Percentiles rank a stretch among this genome's conserved stretches.
Conservation (phyloP, 2,113 vertebrate species). For the Grammomys surdaster region DNA sequence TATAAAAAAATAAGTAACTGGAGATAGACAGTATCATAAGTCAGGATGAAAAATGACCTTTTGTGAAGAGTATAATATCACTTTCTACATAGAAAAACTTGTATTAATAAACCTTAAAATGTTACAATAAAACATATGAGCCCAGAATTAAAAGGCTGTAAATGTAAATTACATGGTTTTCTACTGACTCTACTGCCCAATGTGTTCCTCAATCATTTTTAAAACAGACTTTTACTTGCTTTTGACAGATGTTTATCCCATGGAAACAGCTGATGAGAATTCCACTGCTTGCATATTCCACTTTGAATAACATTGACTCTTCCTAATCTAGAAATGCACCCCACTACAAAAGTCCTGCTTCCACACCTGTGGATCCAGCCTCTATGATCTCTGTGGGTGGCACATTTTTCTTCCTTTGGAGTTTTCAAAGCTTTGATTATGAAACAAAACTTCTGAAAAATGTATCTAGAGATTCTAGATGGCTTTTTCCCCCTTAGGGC, state of each 20-base stretch:
- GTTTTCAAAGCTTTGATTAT: slow-evolving; percentile 51
- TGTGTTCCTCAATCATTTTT: slow-evolving; percentile 23
- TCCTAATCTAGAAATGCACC: slow-evolving; percentile 19
- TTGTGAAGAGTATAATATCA: background rate
- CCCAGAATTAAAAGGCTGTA: background rate
- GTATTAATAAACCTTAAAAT: background rate
- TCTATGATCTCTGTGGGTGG: slow-evolving; percentile 78
- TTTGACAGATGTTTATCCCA: slow-evolving; percentile 50
- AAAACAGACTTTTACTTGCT: background rate
- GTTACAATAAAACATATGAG: background rate
- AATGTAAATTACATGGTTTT: background rate
- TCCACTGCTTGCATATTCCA: background rate
- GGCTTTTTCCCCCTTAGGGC: background rate
- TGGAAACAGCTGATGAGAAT: slow-evolving; percentile 59
- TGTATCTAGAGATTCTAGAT: background rate
- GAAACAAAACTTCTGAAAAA: slow-evolving; percentile 48
- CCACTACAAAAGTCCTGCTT: slow-evolving; percentile 42
- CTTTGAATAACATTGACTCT: slow-evolving; percentile 59
- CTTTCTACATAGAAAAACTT: background rate
- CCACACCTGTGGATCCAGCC: slow-evolving; percentile 56
- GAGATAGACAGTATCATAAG: background rate
- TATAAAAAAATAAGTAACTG: background rate
- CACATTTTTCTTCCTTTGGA: background rate
- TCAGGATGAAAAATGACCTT: background rate
- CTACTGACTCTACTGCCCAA: background rate